Evolutionary conservation across 2,888 invertebrate species (phyloP).

Genomic region (Drosophila prolongata): DNA sequence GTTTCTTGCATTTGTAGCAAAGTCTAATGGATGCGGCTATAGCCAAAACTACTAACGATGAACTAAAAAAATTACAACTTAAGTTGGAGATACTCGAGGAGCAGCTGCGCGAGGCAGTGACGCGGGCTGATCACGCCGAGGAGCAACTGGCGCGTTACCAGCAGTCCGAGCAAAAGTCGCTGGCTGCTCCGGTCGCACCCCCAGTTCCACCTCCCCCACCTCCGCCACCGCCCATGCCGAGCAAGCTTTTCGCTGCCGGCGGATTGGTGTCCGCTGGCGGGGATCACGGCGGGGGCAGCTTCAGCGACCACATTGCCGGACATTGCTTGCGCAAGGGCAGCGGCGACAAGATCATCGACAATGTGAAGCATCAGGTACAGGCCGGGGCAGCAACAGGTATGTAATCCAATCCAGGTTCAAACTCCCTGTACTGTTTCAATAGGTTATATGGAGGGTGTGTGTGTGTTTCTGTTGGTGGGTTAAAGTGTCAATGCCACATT

Average conservation of each 20-base stretch:
- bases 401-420: slow-evolving; percentile 46
- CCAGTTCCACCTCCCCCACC: slow-evolving; percentile 82
- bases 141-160: slow-evolving; percentile 82
- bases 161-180: slow-evolving; percentile 48
- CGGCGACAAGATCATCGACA: slow-evolving; percentile 81
- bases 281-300: slow-evolving; percentile 42
- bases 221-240: slow-evolving; percentile 75
- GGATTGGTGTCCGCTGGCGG: slow-evolving; percentile 21
- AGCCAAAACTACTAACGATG: slow-evolving; percentile 85
- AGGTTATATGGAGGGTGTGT: slow-evolving; percentile 1
- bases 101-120: slow-evolving; percentile 85
- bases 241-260: slow-evolving; percentile 71
- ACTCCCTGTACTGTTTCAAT: background rate
- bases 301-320: slow-evolving; percentile 72
- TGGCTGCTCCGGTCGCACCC: slow-evolving; percentile 66
- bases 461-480: background rate
- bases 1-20: slow-evolving; percentile 83
- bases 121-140: slow-evolving; percentile 86
- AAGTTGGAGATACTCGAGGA: slow-evolving; percentile 86
- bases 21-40: slow-evolving; percentile 86
- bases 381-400: slow-evolving; percentile 84
- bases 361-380: slow-evolving; percentile 83
- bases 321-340: slow-evolving; percentile 72
- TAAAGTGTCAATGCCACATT: background rate
- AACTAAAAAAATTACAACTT: slow-evolving; percentile 86